phyloP scores from a whole-genome alignment of 1,140 invertebrate species.

The Chymomyza costata region DNA sequence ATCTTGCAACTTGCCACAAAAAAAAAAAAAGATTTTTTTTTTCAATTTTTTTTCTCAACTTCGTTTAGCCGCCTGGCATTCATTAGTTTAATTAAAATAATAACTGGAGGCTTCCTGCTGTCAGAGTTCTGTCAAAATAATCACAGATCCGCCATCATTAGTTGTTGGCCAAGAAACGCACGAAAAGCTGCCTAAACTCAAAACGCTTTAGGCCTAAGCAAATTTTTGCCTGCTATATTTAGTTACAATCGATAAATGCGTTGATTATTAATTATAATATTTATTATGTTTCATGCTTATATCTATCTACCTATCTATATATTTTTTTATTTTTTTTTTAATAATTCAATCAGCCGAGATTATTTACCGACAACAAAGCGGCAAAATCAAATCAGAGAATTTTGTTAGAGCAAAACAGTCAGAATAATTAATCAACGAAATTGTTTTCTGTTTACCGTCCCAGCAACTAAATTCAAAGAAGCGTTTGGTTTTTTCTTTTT shows the following conservation, averaged over 20 bases:
- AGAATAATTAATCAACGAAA: too few species aligned
- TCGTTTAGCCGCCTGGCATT: slow-evolving; percentile 12
- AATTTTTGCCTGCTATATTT: slow-evolving; percentile 36
- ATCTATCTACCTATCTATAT: too few species aligned
- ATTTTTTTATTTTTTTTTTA: slow-evolving; percentile 22
- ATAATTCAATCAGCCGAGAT: slow-evolving; percentile 57
- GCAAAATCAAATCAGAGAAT: slow-evolving; percentile 22
- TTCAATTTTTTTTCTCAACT: neutral
- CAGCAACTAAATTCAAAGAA: too few species aligned
- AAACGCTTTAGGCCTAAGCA: slow-evolving; percentile 17
- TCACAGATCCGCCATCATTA: slow-evolving; percentile 48
- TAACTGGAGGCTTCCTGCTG: slow-evolving; percentile 54
- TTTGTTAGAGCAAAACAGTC: neutral
- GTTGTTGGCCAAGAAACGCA: slow-evolving; percentile 13
- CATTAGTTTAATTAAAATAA: slow-evolving; percentile 70
- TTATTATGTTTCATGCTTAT: slow-evolving; percentile 22
- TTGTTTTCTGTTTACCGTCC: too few species aligned
- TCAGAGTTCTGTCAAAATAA: slow-evolving; percentile 21
- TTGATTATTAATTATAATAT: slow-evolving; percentile 50
- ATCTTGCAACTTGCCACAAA: too few species aligned
- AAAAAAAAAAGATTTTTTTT: slow-evolving; percentile 11
- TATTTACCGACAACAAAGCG: slow-evolving; percentile 15
- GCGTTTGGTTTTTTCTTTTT: too few species aligned
- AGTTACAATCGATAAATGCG: slow-evolving; percentile 47
- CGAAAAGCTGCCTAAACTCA: too few species aligned